Base-by-base conservation (phyloP, 53 echinoderm and acorn worm genomes). In the Echinarachnius parma region DNA sequence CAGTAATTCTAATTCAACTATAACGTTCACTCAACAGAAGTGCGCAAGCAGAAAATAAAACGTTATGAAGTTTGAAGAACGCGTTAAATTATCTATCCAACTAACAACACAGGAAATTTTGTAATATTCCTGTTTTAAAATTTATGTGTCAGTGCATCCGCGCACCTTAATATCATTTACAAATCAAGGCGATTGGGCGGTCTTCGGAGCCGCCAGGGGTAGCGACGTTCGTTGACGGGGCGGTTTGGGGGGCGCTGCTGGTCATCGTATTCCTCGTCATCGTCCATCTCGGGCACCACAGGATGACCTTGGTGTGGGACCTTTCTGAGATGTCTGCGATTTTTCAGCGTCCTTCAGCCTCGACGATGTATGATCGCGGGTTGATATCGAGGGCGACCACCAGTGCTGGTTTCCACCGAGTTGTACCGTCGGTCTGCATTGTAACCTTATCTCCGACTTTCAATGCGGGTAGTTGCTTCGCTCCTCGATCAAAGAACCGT, bases 301-400 rank as follows among this genome's bases (percentile, higher is more conserved):
- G n/a, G 3, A n/a, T 29, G 26, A 1, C 29, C 27, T n/a, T 58
- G 57, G 15, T 32, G 34, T 32, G 9, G 32, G 31, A 34, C 27
- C 36, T 33, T 33, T 14, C 22, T 58, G 8, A 75, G 46, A 21
- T 75, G 76, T 27, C 31, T 16, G 3, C 47, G 44, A 24, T 60
- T 76, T 39, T 27, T 37, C 76, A 59, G n/a, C n/a, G n/a, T 28
- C 59, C 76, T 8, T 37, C 10, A 35, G 44, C 59, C 44, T 76
- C 76, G 13, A 46, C 24, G 21, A 42, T 42, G 39, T 32, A 60
- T 60, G 76, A 44, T 2, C 76, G n/a, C 4, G 76, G 76, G 18
- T 44, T 9, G 2, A 0, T 46, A 75, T 16, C 29, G 58, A n/a
- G 15, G 4, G 39, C 21, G 15, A 62, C 25, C 4, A 77, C 62